A percentile compares a stretch with the other conserved stretches of the same genome.
Evolutionary conservation across 2,888 invertebrate species (phyloP).

Genomic region (Nemurella pictetii): DNA sequence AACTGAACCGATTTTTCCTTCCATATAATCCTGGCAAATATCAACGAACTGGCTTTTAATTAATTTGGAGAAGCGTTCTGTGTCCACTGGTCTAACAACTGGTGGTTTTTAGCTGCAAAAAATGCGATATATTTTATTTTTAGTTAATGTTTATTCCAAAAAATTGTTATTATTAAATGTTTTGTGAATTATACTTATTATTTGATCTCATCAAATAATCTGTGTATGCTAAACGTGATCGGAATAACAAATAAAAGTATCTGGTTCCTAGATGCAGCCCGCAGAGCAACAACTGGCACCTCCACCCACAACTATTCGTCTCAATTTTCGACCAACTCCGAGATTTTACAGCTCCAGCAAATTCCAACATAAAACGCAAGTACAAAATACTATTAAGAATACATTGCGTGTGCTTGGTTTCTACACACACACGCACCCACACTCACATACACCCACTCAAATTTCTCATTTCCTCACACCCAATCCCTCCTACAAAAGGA

Average conservation of each 20-base stretch:
- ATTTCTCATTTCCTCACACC: background rate
- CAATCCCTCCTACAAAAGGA: background rate
- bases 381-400: background rate
- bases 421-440: too few relatives aligned
- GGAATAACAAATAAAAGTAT: background rate
- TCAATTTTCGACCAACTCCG: background rate
- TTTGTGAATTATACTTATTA: too few relatives aligned
- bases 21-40: background rate
- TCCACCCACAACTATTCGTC: background rate
- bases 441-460: background rate
- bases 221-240: too few relatives aligned
- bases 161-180: too few relatives aligned
- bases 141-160: too few relatives aligned
- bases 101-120: too few relatives aligned
- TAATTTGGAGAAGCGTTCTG: too few relatives aligned
- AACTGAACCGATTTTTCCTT: background rate
- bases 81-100: too few relatives aligned
- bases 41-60: background rate
- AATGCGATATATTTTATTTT: too few relatives aligned
- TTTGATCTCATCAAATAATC: too few relatives aligned
- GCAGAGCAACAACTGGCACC: background rate
- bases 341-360: too few relatives aligned
- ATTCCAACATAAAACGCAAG: background rate
- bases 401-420: background rate
- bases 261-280: background rate